Conservation (phyloP, 2,797 vertebrate species). For the Girardinus metallicus region DNA sequence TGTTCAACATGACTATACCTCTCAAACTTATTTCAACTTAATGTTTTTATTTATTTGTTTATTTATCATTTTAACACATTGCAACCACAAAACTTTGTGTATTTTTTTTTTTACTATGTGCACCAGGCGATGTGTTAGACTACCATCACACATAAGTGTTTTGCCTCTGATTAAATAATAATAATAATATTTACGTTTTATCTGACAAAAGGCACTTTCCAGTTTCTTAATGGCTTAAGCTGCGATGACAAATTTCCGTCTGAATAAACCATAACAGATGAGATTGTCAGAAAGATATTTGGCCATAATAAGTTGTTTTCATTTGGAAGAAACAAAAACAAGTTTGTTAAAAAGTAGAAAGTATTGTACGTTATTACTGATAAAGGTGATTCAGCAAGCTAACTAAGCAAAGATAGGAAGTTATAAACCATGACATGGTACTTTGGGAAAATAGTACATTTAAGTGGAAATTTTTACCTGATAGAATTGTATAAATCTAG, state of each 20-base stretch:
- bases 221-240: background rate
- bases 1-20: background rate
- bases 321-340: background rate
- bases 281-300: background rate
- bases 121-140: background rate
- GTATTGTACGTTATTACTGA: background rate
- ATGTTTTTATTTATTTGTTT: background rate
- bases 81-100: background rate
- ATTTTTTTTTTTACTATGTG: background rate
- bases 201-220: background rate
- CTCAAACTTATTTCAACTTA: background rate
- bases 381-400: background rate
- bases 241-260: background rate
- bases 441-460: background rate
- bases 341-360: background rate
- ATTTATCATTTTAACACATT: background rate
- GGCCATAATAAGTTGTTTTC: background rate
- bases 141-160: background rate
- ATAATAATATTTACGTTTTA: background rate
- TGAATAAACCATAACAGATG: background rate
- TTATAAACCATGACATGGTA: background rate
- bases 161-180: background rate
- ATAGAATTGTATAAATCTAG: constrained; percentile 20
- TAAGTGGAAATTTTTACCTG: constrained; percentile 19
- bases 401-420: background rate